Percentiles rank a stretch among this genome's conserved stretches.
These are phyloP conservation scores for Coracias cyanogaster DNA, from an alignment of 2,797 vertebrate species.

Conservation along the genomic window DNA sequence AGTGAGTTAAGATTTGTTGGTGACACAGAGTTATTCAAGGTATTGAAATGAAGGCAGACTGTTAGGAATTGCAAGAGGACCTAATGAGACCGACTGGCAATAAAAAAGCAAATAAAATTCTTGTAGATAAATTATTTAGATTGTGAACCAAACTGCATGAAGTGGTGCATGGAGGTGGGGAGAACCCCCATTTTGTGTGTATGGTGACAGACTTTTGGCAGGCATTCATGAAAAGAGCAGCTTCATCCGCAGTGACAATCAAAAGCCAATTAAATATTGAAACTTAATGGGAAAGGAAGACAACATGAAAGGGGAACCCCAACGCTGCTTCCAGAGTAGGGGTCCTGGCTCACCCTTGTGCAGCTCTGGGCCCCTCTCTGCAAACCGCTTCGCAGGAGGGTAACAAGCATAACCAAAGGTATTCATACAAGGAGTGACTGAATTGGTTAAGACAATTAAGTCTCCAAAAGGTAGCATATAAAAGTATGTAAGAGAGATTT, in stretches of 20 bases:
- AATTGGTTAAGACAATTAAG: background rate
- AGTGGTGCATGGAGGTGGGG: fast-evolving
- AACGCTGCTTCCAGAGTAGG: background rate
- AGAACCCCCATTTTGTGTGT: background rate
- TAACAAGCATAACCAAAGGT: background rate
- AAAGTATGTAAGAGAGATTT: background rate
- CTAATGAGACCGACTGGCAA: background rate
- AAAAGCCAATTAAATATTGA: background rate
- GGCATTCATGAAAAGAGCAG: background rate
- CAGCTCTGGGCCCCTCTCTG: background rate
- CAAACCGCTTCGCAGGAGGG: background rate
- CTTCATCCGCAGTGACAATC: background rate
- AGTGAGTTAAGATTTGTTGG: background rate
- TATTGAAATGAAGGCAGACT: background rate
- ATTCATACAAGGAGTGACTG: background rate
- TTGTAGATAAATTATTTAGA: background rate
- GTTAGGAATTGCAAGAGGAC: background rate
- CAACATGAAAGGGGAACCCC: background rate
- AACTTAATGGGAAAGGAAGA: background rate
- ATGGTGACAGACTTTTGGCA: background rate
- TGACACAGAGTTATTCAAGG: background rate
- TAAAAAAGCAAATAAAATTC: background rate
- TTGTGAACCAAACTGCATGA: background rate
- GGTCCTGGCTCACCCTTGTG: background rate
- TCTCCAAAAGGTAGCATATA: background rate